These are phyloP conservation scores for Ammospiza maritima DNA, from an alignment of 2,797 vertebrate genomes.

Conservation along the genomic window DNA sequence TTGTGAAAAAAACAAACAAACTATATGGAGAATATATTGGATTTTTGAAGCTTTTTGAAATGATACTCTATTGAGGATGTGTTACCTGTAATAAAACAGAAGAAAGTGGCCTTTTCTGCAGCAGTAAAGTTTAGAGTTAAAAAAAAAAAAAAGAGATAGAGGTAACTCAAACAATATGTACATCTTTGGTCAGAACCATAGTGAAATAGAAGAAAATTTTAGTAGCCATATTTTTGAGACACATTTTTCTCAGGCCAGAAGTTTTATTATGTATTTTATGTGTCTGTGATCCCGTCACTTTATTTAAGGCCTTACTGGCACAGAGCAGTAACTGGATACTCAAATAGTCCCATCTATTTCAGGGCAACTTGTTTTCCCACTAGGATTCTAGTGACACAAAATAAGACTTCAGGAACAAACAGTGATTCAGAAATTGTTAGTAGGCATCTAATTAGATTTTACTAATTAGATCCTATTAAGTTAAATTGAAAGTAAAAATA, in stretches of 20 bases:
- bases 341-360: neutral
- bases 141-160: neutral
- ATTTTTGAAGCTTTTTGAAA: neutral
- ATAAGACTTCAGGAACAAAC: neutral
- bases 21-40: neutral
- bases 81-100: neutral
- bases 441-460: neutral
- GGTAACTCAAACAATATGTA: neutral
- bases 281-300: neutral
- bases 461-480: neutral
- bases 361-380: neutral
- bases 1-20: neutral
- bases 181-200: neutral
- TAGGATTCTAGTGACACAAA: neutral
- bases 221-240: neutral
- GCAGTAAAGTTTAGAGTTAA: neutral
- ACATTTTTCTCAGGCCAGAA: neutral
- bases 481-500: slow-evolving; percentile 1
- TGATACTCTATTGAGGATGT: neutral
- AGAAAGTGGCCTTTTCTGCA: neutral
- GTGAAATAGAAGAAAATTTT: neutral
- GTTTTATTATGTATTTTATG: neutral
- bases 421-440: neutral
- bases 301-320: neutral
- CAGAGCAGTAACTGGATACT: neutral